Evolutionary conservation across 1,140 invertebrate genomes (phyloP), one percentile per base, ranked within the genome.

Genomic region (Galleria mellonella): DNA sequence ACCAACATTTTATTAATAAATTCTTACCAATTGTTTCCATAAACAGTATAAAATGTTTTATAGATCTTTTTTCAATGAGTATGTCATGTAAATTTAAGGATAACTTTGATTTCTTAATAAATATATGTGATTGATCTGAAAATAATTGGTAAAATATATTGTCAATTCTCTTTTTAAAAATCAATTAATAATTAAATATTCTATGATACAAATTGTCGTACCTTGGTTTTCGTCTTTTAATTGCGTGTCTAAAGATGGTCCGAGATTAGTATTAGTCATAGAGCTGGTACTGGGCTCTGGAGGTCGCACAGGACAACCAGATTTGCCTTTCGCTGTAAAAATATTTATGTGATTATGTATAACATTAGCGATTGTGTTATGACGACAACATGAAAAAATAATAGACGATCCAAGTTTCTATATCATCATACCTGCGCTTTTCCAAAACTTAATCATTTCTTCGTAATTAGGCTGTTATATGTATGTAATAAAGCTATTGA

Each of bases 371-470:
- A 41, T 28, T 9, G 23, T 28, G 28, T 33, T 23, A 17, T 14
- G 32, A 17, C 12, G 13, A 28, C 5, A 17, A 33, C 32, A 23
- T n/a, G 7, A 17, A 9, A n/a, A 11, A 39, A 11, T 15, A 44
- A 11, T 44, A 14, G 12, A 14, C 32, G 17, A 36, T 43, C 4
- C 32, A 29, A 42, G 27, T 44, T 23, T 41, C 9, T 2, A 15
- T 7, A 29, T 40, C 14, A 10, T 40, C 14, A 10, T 69, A 85
- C 82, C 82, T 72, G 82, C 78, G 56, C 78, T 85, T 67, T 85
- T 85, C 82, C 82, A 85, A 55, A 85, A 85, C 61, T 85, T 85
- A 39, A 85, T 83, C 82, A 85, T 74, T 69, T 68, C 51, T 37
- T 47, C 53, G 53, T 37, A 41, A 46, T 31, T 31, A 11, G 27